phyloP scores from a whole-genome alignment of 2,797 vertebrate genomes.

The Taeniopygia guttata region DNA sequence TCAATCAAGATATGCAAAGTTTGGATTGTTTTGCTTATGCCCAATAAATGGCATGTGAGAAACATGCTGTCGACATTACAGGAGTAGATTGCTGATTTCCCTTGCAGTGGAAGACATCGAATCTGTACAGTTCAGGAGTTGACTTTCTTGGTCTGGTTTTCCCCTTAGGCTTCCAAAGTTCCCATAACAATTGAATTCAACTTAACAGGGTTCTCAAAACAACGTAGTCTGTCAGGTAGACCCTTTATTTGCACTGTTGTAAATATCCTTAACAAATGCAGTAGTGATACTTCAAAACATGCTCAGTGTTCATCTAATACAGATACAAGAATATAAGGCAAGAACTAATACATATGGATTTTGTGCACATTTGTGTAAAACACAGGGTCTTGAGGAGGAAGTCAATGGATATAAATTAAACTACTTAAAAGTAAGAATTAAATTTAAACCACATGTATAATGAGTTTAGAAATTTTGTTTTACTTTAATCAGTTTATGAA shows the following conservation, averaged over 20 bases:
- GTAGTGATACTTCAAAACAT: neutral
- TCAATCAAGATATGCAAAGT: neutral
- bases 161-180: neutral
- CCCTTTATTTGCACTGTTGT: neutral
- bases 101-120: neutral
- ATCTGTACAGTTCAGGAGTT: neutral
- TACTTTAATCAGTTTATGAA: neutral
- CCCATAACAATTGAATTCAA: neutral
- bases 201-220: neutral
- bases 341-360: neutral
- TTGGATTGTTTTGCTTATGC: neutral
- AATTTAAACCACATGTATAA: neutral
- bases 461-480: neutral
- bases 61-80: accelerated
- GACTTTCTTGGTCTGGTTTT: neutral
- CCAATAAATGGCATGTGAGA: neutral
- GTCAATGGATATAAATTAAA: neutral
- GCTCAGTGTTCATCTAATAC: neutral
- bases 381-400: neutral
- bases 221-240: neutral
- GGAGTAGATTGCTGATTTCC: neutral
- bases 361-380: neutral
- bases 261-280: neutral
- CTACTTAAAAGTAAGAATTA: neutral
- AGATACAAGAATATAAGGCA: neutral